Evolutionary conservation across 2,797 vertebrate genomes (phyloP).

Genomic region (Phylloscopus collybita): DNA sequence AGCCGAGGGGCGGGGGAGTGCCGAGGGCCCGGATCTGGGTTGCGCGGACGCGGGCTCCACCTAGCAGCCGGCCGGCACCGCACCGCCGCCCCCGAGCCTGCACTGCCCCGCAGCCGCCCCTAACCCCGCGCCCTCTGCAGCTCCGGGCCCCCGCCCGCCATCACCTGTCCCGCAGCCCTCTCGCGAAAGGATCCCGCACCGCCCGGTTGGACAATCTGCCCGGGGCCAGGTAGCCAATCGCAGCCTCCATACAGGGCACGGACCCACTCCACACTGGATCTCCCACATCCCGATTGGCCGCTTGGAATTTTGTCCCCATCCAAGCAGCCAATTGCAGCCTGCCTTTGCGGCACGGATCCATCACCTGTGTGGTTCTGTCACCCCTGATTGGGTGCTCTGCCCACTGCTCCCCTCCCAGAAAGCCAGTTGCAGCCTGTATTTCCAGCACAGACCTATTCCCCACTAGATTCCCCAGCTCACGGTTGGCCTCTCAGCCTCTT

Average conservation of each 20-base stretch:
- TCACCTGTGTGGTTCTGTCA: too few species aligned
- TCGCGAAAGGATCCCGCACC: neutral
- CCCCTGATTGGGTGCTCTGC: fast-evolving
- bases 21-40: conserved; percentile 74
- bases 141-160: neutral
- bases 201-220: neutral
- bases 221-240: neutral
- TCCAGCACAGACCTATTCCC: neutral
- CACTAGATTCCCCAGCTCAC: neutral
- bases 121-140: fast-evolving
- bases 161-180: neutral
- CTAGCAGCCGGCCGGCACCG: conserved; percentile 61
- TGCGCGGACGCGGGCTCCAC: conserved; percentile 73
- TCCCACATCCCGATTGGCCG: neutral
- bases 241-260: neutral
- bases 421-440: neutral
- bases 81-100: neutral
- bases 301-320: too few species aligned
- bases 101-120: neutral
- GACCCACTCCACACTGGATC: neutral
- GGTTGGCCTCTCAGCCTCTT: fast-evolving
- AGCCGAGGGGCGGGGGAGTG: conserved; percentile 34
- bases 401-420: fast-evolving
- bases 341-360: fast-evolving
- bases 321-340: neutral